Conservation (phyloP, 2,888 invertebrate species). For the Augiades crinisus region DNA sequence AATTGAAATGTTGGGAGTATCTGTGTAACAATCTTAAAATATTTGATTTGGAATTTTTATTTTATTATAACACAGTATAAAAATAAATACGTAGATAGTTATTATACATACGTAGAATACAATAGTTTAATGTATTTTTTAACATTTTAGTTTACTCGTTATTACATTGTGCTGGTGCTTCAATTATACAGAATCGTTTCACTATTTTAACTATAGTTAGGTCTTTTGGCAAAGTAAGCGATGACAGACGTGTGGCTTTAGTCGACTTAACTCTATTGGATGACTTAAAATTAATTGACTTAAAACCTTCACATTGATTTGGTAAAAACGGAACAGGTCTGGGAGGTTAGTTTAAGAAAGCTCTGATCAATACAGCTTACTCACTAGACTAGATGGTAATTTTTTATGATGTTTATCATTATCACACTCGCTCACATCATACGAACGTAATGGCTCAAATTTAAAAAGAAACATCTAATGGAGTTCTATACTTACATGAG, state of each 20-base stretch:
- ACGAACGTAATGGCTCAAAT: constrained; percentile 51
- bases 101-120: constrained; percentile 32
- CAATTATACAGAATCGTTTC: constrained; percentile 48
- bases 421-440: constrained; percentile 67
- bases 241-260: constrained; percentile 49
- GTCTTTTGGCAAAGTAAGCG: constrained; percentile 69
- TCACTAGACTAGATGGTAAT: constrained; percentile 56
- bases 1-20: too few species aligned
- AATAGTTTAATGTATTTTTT: constrained; percentile 41
- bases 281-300: constrained; percentile 81
- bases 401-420: constrained; percentile 50
- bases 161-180: constrained; percentile 73
- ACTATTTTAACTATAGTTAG: constrained; percentile 54
- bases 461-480: constrained; percentile 52
- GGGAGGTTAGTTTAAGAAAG: constrained; percentile 39
- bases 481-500: constrained; percentile 59
- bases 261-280: constrained; percentile 66
- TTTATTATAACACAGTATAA: too few species aligned
- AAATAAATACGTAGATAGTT: constrained; percentile 49
- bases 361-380: constrained; percentile 48
- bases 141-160: constrained; percentile 48
- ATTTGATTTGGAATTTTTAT: too few species aligned
- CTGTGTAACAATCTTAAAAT: too few species aligned
- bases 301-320: constrained; percentile 56
- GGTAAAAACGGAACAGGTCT: constrained; percentile 50